These are phyloP conservation scores for Cyprinus carpio DNA, from an alignment of 2,113 vertebrate species.

Conservation along the genomic window DNA sequence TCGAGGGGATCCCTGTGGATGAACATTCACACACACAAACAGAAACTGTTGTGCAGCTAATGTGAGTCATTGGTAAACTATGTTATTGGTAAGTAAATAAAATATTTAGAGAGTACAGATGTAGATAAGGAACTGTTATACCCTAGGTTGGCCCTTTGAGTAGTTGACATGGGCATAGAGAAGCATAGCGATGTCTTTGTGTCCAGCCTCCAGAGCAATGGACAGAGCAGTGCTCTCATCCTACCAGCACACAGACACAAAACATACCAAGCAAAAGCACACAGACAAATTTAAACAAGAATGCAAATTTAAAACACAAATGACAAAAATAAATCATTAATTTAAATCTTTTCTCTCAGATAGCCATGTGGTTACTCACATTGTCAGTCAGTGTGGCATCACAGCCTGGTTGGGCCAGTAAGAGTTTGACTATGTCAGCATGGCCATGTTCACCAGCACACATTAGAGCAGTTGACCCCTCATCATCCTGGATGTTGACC, in stretches of 20 bases:
- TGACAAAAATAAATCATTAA: not conserved
- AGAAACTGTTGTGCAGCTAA: not conserved
- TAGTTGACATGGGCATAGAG: constrained; percentile 95
- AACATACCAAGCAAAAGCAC: not conserved
- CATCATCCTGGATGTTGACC: constrained; percentile 93
- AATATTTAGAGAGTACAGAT: not conserved
- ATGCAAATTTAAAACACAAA: not conserved
- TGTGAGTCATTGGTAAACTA: not conserved
- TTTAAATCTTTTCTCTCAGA: not conserved
- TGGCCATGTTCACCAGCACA: constrained; percentile 95
- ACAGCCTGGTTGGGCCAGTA: constrained; percentile 87
- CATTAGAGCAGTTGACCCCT: constrained; percentile 96
- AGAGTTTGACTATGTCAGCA: constrained; percentile 87
- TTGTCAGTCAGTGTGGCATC: constrained; percentile 88
- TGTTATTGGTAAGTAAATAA: not conserved
- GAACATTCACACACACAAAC: constrained; percentile 35
- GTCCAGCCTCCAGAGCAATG: constrained; percentile 93
- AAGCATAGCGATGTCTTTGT: constrained; percentile 93
- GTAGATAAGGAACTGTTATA: constrained; percentile 65
- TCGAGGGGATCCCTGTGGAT: constrained; percentile 79
- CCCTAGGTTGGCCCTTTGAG: constrained; percentile 83
- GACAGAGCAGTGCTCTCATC: constrained; percentile 95
- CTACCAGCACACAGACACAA: constrained; percentile 66
- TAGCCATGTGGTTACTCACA: constrained; percentile 71
- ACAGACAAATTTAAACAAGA: not conserved